These are phyloP conservation scores for Eudemis profundana DNA, from an alignment of 2,888 invertebrate genomes.

Conservation along the genomic window DNA sequence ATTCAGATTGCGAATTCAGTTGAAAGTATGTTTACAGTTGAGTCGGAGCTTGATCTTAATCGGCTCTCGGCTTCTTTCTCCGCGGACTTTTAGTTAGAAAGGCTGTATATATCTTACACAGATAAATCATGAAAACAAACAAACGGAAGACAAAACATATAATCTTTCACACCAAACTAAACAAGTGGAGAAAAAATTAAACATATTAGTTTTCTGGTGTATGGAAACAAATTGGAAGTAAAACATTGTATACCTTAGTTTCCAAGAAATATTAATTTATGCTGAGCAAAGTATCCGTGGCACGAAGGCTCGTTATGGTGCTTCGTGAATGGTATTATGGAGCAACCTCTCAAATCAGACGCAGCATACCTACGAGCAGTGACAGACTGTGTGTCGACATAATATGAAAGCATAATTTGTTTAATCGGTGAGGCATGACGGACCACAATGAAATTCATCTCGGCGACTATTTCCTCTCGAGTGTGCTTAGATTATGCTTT, in stretches of 20 bases:
- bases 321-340: constrained; percentile 42
- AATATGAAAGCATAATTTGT: constrained; percentile 53
- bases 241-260: constrained; percentile 14
- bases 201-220: neutral
- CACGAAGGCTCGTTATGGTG: constrained; percentile 31
- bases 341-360: constrained; percentile 39
- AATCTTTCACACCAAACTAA: no score
- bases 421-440: constrained; percentile 53
- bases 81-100: no score
- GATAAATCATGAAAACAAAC: no score
- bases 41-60: no score
- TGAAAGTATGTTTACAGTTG: constrained; percentile 12
- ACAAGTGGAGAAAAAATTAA: no score
- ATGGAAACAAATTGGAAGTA: neutral
- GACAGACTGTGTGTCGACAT: constrained; percentile 45
- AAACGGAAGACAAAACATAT: no score
- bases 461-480: constrained; percentile 40
- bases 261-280: constrained; percentile 32
- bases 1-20: neutral
- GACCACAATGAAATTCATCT: constrained; percentile 55
- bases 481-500: constrained; percentile 44
- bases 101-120: no score
- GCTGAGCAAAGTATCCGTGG: constrained; percentile 24
- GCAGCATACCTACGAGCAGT: constrained; percentile 27
- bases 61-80: no score